Evolutionary conservation across 2,888 invertebrate species (phyloP).

Genomic region (Periphyllus acericola): DNA sequence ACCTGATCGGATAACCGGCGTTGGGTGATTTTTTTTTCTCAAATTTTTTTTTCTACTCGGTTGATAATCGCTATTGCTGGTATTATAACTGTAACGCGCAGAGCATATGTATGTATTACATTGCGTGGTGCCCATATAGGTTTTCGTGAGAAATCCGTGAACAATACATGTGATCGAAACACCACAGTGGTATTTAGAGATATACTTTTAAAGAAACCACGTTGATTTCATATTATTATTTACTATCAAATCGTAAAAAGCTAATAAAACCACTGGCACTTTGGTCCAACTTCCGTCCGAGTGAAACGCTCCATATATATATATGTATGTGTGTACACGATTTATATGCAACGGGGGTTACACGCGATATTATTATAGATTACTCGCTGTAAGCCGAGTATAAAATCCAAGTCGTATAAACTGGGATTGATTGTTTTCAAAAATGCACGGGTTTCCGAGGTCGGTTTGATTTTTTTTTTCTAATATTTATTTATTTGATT

Average conservation of each 20-base stretch:
- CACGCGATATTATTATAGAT: not conserved
- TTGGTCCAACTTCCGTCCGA: not conserved
- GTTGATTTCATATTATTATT: constrained; percentile 18
- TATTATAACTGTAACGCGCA: no score
- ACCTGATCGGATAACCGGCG: no score
- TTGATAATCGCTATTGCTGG: no score
- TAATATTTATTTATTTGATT: constrained; percentile 9
- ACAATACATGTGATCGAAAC: not conserved
- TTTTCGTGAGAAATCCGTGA: not conserved
- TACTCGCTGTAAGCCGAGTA: not conserved
- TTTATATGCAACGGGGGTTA: constrained; percentile 14
- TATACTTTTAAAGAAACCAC: not conserved
- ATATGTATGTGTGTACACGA: no score
- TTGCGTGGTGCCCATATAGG: no score
- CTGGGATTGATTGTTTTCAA: constrained; percentile 12
- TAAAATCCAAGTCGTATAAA: constrained; percentile 25
- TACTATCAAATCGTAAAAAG: constrained; percentile 21
- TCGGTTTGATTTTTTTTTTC: not conserved
- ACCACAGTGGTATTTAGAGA: not conserved
- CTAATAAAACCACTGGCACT: constrained; percentile 28
- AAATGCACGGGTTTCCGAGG: not conserved
- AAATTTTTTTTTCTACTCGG: no score
- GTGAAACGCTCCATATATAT: not conserved
- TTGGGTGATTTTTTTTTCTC: no score
- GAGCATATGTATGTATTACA: no score